Conservation (phyloP, 2,888 invertebrate species). For the Eupithecia abbreviata region DNA sequence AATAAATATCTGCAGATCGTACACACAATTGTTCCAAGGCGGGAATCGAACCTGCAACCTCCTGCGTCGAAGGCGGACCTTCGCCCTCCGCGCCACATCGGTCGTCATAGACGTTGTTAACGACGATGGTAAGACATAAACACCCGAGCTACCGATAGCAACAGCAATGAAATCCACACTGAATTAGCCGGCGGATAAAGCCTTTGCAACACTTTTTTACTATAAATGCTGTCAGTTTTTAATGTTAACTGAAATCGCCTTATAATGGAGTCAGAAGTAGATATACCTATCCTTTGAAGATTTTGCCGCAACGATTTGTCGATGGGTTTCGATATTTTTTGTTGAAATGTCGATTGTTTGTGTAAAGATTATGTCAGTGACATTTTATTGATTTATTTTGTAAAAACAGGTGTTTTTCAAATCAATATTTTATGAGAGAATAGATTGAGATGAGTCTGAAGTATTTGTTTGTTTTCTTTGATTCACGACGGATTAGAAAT, state of each 20-base stretch:
- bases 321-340: conserved; percentile 48
- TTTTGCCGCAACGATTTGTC: conserved; percentile 51
- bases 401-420: conserved; percentile 1
- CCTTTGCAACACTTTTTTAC: conserved; percentile 48
- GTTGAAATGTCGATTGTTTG: conserved; percentile 56
- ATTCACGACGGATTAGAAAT: neutral
- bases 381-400: conserved; percentile 12
- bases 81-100: too few species aligned
- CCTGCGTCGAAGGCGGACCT: too few species aligned
- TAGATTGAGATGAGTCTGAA: neutral
- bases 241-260: conserved; percentile 56
- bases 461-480: neutral
- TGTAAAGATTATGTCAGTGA: neutral
- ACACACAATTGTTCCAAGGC: too few species aligned
- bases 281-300: conserved; percentile 48
- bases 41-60: too few species aligned
- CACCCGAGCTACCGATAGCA: neutral
- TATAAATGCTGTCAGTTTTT: conserved; percentile 49
- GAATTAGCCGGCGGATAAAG: conserved; percentile 10
- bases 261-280: conserved; percentile 53
- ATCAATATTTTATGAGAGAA: conserved; percentile 1
- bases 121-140: too few species aligned
- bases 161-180: neutral
- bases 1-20: too few species aligned
- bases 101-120: too few species aligned